These are phyloP conservation scores for Lysandra bellargus DNA, from an alignment of 2,888 invertebrate species.

Conservation along the genomic window DNA sequence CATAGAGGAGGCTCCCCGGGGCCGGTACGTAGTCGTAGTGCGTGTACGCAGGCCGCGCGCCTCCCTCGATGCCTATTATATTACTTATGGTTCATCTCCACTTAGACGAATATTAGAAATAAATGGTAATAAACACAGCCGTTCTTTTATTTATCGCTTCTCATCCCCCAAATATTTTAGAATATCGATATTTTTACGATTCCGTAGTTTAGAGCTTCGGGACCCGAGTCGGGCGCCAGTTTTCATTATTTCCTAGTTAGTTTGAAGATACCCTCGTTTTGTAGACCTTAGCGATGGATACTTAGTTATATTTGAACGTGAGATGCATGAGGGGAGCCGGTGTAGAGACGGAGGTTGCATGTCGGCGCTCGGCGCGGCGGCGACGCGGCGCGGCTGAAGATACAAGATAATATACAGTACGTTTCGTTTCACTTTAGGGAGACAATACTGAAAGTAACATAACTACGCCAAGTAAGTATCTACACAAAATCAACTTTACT, in stretches of 20 bases:
- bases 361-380: constrained; percentile 34
- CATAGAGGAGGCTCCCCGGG: constrained; percentile 41
- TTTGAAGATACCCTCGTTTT: constrained; percentile 47
- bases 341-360: constrained; percentile 41
- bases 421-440: constrained; percentile 29
- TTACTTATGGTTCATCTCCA: constrained; percentile 75
- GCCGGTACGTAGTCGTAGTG: constrained; percentile 54
- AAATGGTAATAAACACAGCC: constrained; percentile 75
- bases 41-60: constrained; percentile 66
- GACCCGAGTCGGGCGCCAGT: constrained; percentile 62
- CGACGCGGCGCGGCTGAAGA: constrained; percentile 35
- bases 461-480: background rate
- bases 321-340: constrained; percentile 34
- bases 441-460: constrained; percentile 36
- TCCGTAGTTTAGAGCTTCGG: constrained; percentile 62
- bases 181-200: constrained; percentile 52
- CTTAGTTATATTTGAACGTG: constrained; percentile 36
- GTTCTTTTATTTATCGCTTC: constrained; percentile 79
- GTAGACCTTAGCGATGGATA: constrained; percentile 47
- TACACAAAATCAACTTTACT: background rate
- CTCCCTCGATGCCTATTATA: constrained; percentile 62
- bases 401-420: constrained; percentile 35
- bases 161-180: constrained; percentile 61
- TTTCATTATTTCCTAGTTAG: constrained; percentile 44
- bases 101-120: constrained; percentile 75